Conservation (phyloP, 2,797 vertebrate species). For the Acanthurus leucopareius region DNA sequence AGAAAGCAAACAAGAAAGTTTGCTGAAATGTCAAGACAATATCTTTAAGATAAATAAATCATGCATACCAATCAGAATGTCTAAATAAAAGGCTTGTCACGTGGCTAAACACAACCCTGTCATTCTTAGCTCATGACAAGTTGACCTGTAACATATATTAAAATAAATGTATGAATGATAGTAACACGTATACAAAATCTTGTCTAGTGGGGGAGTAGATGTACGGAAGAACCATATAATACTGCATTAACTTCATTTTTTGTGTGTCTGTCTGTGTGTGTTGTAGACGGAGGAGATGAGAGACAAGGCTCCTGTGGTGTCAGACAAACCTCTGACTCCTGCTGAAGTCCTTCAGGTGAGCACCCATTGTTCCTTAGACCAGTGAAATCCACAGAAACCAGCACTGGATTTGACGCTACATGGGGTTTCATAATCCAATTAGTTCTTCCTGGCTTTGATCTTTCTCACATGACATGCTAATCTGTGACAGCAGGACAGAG, state of each 20-base stretch:
- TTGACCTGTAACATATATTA: too few species aligned
- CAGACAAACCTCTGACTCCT: conserved; percentile 83
- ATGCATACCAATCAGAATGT: too few species aligned
- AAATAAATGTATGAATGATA: not conserved
- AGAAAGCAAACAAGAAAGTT: too few species aligned
- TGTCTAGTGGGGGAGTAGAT: too few species aligned
- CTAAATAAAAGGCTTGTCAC: not conserved
- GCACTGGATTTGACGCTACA: conserved; percentile 6
- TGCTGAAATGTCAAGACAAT: too few species aligned
- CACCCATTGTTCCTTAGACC: not conserved
- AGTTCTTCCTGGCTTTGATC: conserved; percentile 36
- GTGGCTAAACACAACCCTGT: not conserved
- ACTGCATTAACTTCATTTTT: not conserved
- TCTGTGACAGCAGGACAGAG: conserved; percentile 27
- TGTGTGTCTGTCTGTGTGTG: conserved; percentile 10
- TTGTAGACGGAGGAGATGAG: conserved; percentile 83
- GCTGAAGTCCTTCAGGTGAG: conserved; percentile 88
- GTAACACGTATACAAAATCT: not conserved
- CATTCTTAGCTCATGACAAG: not conserved
- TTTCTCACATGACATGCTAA: conserved; percentile 51
- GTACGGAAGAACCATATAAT: not conserved
- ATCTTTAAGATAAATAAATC: too few species aligned
- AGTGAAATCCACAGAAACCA: conserved; percentile 36
- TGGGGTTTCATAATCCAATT: conserved; percentile 49
- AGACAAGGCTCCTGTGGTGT: conserved; percentile 76